Percentiles rank a stretch among this genome's conserved stretches.
Evolutionary conservation across 1,140 invertebrate genomes (phyloP).

Genomic region (Penaeus chinensis): DNA sequence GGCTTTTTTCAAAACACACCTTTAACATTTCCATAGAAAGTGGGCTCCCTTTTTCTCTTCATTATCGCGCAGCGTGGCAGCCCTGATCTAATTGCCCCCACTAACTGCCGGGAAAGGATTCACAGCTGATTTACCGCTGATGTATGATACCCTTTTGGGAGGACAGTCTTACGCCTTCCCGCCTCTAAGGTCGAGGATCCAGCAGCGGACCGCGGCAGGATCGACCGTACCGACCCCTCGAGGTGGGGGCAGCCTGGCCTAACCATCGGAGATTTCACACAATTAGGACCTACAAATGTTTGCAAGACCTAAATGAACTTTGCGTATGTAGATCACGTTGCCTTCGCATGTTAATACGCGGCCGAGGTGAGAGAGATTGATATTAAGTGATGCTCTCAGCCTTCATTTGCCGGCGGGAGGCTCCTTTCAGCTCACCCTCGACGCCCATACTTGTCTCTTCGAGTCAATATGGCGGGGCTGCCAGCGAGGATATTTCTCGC

Average conservation of each 20-base stretch:
- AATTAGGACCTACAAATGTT: slow-evolving; percentile 46
- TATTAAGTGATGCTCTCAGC: background rate
- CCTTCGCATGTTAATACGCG: background rate
- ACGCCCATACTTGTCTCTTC: no score
- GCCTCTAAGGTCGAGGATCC: slow-evolving; percentile 27
- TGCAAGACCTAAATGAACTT: slow-evolving; percentile 44
- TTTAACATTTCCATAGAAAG: slow-evolving; percentile 48
- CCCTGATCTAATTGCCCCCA: slow-evolving; percentile 57
- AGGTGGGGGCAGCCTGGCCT: background rate
- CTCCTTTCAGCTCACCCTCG: no score
- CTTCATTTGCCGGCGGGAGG: no score
- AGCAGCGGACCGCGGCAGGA: background rate
- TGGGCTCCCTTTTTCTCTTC: slow-evolving; percentile 46
- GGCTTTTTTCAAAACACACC: background rate
- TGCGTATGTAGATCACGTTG: slow-evolving; percentile 30
- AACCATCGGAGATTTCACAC: slow-evolving; percentile 25
- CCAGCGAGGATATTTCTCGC: no score
- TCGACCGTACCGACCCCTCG: background rate
- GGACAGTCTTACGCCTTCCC: slow-evolving; percentile 11
- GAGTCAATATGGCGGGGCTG: no score
- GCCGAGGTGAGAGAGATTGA: slow-evolving; percentile 25
- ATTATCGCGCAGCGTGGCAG: slow-evolving; percentile 56
- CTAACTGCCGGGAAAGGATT: slow-evolving; percentile 58
- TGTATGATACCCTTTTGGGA: slow-evolving; percentile 40
- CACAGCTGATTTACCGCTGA: slow-evolving; percentile 57